Base-by-base conservation (phyloP, 2,888 invertebrate species). In the Diloba caeruleocephala region DNA sequence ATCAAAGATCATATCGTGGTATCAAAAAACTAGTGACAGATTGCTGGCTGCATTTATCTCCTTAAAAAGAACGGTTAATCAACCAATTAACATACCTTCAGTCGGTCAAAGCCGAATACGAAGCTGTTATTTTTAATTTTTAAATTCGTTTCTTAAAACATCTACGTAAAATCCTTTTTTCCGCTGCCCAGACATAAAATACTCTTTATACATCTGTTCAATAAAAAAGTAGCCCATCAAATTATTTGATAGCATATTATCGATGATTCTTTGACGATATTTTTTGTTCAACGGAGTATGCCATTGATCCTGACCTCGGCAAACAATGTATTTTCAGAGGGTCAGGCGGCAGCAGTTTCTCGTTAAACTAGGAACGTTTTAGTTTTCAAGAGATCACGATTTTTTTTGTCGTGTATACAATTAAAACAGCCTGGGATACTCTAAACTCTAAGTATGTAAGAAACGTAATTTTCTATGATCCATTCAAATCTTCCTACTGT, bases 1-100 rank as follows among this genome's bases (percentile, higher is more conserved):
- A 14, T 36, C 61, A 36, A 10, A 58, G 43, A 44, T 52, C 31
- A 23, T 44, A 31, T 31, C 38, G 17, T 52, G 36, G 6, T 23
- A 34, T n/a, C 19, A 60, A 57, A 46, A 56, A 56, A 52, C 3
- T 13, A 15, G 12, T 23, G 10, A 28, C 33, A 51, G 33, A 1
- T 26, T 28, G 2, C 10, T 48, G 4, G 9, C 7, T 56, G 9
- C 7, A 17, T 15, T 28, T 32, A 33, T 10, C 5, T 39, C 3
- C 13, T 19, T 2, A 43, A 38, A 29, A 31, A 28, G 29, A 34
- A 23, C 38, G 5, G 37, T 50, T 25, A 17, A 19, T 12, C 0
- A 10, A 43, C 7, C 25, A 9, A 33, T 9, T 19, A 17, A 21
- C 9, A 1, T 21, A 32, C 8, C 9, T 38, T 26, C 26, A 15